These are phyloP conservation scores for Lanistes nyassanus DNA, from an alignment of 1,140 invertebrate species.

Conservation along the genomic window DNA sequence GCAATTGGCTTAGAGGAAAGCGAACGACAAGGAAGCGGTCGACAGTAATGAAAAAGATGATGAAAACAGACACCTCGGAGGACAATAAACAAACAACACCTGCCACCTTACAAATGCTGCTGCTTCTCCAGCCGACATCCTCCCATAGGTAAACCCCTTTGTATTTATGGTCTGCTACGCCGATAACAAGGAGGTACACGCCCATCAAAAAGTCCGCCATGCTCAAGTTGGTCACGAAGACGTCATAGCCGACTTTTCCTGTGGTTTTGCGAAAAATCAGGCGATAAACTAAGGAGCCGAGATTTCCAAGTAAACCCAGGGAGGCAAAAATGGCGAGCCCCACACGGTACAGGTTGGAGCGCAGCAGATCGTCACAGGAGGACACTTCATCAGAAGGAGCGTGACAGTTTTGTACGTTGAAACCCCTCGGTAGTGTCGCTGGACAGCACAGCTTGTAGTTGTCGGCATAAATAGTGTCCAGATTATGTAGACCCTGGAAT, in stretches of 20 bases:
- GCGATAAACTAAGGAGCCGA: slow-evolving; percentile 31
- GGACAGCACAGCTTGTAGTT: too few relatives aligned
- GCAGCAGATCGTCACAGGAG: too few relatives aligned
- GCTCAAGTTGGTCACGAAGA: slow-evolving; percentile 42
- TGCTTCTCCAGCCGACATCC: slow-evolving; percentile 36
- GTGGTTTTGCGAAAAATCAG: not conserved
- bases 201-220: slow-evolving; percentile 54
- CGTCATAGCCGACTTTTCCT: not conserved
- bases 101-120: slow-evolving; percentile 40
- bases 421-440: not conserved
- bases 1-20: slow-evolving; percentile 39
- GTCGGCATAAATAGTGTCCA: not conserved
- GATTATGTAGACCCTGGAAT: not conserved
- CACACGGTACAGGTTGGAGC: too few relatives aligned
- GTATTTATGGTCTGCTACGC: slow-evolving; percentile 39
- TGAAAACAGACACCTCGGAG: slow-evolving; percentile 40
- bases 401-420: not conserved
- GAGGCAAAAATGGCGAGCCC: too few relatives aligned
- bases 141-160: slow-evolving; percentile 40
- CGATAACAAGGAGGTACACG: slow-evolving; percentile 49
- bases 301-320: slow-evolving; percentile 38
- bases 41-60: slow-evolving; percentile 42
- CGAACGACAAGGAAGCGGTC: slow-evolving; percentile 44
- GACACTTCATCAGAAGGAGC: slow-evolving; percentile 7
- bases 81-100: slow-evolving; percentile 46